Percentiles rank a stretch among this genome's conserved stretches.
Evolutionary conservation across 2,113 vertebrate genomes (phyloP).

Genomic region (Phalacrocorax aristotelis): DNA sequence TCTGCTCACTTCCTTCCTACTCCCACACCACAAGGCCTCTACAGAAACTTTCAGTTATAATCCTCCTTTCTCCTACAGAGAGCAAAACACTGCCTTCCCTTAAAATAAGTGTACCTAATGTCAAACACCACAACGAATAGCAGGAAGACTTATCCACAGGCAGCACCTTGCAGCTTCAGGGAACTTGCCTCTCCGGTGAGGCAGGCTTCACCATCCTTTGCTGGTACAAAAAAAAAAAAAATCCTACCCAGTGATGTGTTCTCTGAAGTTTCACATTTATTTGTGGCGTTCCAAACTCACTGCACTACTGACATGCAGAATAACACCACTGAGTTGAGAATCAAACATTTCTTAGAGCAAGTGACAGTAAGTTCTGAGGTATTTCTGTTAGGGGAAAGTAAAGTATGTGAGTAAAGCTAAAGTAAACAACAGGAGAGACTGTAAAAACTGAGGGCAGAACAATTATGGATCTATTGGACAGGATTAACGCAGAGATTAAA

Average conservation of each 20-base stretch:
- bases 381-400: not conserved
- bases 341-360: not conserved
- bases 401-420: not conserved
- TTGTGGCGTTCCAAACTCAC: not conserved
- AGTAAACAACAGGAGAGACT: not conserved
- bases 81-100: not conserved
- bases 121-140: not conserved
- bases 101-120: not conserved
- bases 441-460: not conserved
- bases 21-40: not conserved
- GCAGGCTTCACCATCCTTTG: not conserved
- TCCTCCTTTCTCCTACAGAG: not conserved
- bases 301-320: fast-evolving
- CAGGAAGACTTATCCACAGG: not conserved
- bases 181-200: not conserved
- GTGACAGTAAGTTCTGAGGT: not conserved
- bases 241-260: fast-evolving
- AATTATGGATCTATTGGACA: not conserved
- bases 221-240: not conserved
- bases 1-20: not conserved
- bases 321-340: not conserved
- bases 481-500: not conserved
- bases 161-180: not conserved
- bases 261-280: not conserved
- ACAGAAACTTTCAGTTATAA: not conserved